Evolutionary conservation across 2,797 vertebrate species (phyloP).

Genomic region (Phyllotis vaccarum): DNA sequence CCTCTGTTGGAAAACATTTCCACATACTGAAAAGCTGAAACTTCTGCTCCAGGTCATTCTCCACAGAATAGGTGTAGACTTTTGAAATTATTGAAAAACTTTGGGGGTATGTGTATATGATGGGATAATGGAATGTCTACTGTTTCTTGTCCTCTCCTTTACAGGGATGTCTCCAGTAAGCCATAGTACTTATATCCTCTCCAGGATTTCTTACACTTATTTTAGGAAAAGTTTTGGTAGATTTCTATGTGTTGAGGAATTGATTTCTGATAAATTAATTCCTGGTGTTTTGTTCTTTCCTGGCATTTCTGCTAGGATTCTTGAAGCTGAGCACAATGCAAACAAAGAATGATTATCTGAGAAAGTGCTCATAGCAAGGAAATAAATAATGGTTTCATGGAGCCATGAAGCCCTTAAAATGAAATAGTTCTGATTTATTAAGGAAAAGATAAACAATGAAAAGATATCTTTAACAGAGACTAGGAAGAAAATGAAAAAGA

Average conservation of each 20-base stretch:
- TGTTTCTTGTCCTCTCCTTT: neutral
- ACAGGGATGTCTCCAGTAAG: neutral
- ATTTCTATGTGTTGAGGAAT: neutral
- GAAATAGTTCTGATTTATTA: slow-evolving; percentile 61
- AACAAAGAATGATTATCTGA: slow-evolving; percentile 60
- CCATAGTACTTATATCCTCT: neutral
- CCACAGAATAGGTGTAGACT: neutral
- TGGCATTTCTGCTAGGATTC: slow-evolving; percentile 14
- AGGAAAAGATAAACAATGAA: slow-evolving; percentile 17
- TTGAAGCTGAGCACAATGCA: neutral
- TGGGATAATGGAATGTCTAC: neutral
- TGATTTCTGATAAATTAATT: slow-evolving; percentile 5
- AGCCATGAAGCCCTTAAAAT: slow-evolving; percentile 54
- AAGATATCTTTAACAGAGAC: slow-evolving; percentile 26
- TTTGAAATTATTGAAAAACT: neutral
- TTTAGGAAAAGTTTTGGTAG: neutral
- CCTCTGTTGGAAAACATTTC: neutral
- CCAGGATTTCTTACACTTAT: neutral
- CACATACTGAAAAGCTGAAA: neutral
- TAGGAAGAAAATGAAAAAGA: slow-evolving; percentile 10
- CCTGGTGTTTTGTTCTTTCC: neutral
- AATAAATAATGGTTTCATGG: slow-evolving; percentile 47
- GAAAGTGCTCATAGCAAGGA: slow-evolving; percentile 47
- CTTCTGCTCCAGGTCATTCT: neutral
- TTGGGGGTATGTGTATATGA: neutral